A percentile compares a stretch with the other conserved stretches of the same genome.
phyloP scores from a whole-genome alignment of 2,113 vertebrate genomes.

The Clarias gariepinus region DNA sequence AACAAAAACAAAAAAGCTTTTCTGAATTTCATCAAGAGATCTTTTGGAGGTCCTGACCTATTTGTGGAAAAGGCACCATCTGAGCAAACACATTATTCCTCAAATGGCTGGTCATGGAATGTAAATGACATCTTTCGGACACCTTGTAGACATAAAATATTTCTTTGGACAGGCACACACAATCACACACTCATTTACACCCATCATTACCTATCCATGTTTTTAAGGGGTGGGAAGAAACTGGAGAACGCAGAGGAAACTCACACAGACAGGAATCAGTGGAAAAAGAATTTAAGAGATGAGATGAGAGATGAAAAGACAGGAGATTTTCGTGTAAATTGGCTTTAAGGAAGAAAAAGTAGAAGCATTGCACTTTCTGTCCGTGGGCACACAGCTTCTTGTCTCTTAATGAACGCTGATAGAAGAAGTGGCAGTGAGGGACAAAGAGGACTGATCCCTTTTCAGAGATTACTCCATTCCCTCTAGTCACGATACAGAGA shows the following conservation, averaged over 20 bases:
- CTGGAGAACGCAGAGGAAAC: background rate
- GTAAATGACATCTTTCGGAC: too few species aligned
- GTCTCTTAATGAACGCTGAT: constrained; percentile 67
- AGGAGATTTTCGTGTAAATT: background rate
- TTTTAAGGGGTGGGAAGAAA: background rate
- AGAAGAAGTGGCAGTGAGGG: constrained; percentile 62
- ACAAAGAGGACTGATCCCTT: constrained; percentile 66
- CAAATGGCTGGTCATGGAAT: too few species aligned
- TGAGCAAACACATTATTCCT: too few species aligned
- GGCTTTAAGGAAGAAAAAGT: constrained; percentile 28
- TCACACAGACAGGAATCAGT: background rate
- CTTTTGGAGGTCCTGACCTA: too few species aligned
- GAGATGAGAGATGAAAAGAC: background rate
- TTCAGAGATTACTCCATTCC: constrained; percentile 62
- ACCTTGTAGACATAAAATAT: too few species aligned
- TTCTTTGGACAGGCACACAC: background rate
- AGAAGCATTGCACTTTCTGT: constrained; percentile 64
- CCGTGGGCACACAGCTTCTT: constrained; percentile 72
- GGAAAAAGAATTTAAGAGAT: background rate
- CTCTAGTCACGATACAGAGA: constrained; percentile 41
- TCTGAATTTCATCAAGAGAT: too few species aligned
- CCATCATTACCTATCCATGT: background rate
- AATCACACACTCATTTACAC: background rate
- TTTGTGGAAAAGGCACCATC: too few species aligned
- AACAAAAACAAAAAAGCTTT: too few species aligned